Evolutionary conservation across 1,140 invertebrate species (phyloP).

Genomic region (Aleiodes sp.): DNA sequence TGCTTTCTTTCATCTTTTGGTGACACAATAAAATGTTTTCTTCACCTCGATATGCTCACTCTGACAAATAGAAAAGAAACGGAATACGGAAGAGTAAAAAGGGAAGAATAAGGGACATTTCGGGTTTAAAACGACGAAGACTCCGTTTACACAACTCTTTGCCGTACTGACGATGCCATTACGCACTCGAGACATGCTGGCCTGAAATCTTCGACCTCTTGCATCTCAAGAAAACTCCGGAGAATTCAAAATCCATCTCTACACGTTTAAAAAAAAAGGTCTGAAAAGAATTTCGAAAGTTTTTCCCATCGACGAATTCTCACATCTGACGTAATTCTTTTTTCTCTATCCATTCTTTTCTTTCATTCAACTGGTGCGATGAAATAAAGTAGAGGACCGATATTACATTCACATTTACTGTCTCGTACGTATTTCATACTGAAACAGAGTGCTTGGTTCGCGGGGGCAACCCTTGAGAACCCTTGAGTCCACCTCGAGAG

Average conservation of each 20-base stretch:
- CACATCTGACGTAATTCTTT: not conserved
- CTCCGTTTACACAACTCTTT: conserved; percentile 60
- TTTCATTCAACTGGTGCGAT: not conserved
- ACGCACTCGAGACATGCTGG: conserved; percentile 62
- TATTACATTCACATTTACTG: conserved; percentile 8
- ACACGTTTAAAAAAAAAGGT: not conserved
- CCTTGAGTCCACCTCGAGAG: conserved; percentile 57
- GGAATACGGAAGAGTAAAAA: conserved; percentile 28
- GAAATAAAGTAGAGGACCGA: not conserved
- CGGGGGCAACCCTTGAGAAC: conserved; percentile 57
- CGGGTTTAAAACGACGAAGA: conserved; percentile 37
- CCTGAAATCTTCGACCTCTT: conserved; percentile 59
- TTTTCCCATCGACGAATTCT: not conserved
- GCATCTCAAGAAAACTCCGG: conserved; percentile 33
- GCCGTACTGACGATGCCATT: conserved; percentile 50
- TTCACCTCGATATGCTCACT: not conserved
- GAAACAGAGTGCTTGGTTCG: conserved; percentile 60
- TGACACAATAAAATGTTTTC: not conserved
- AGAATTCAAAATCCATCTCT: not conserved
- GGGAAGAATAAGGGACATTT: conserved; percentile 16
- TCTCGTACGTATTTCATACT: not conserved
- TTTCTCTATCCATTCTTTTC: conserved; percentile 19
- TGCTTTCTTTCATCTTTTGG: too few relatives aligned
- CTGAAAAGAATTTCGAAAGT: not conserved
- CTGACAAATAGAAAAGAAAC: conserved; percentile 35